Percentiles rank a stretch among this genome's conserved stretches.
phyloP scores from a whole-genome alignment of 1,140 invertebrate species.

The Drosophila arawakana region DNA sequence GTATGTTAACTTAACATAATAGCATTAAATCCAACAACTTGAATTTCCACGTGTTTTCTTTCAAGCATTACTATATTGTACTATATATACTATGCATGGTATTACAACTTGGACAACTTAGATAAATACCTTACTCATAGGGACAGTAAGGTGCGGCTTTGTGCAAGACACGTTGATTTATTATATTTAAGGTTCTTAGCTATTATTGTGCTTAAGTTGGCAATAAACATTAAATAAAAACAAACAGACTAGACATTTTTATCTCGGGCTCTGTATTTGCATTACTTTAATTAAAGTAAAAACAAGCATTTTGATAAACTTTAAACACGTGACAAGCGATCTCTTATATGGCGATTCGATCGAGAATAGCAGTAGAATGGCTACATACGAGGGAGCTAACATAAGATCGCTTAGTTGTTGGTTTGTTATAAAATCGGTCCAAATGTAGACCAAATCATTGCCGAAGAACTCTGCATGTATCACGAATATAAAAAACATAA shows the following conservation, averaged over 20 bases:
- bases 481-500: no score
- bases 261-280: no score
- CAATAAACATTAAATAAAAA: slow-evolving; percentile 41
- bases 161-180: slow-evolving; percentile 41
- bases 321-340: no score
- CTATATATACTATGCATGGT: slow-evolving; percentile 20
- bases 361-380: no score
- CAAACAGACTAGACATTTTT: not conserved
- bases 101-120: slow-evolving; percentile 25
- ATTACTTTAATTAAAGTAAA: no score
- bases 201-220: slow-evolving; percentile 40
- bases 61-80: not conserved
- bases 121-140: slow-evolving; percentile 22
- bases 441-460: no score
- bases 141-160: slow-evolving; percentile 2
- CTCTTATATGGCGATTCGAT: no score
- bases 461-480: no score
- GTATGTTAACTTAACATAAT: slow-evolving; percentile 42
- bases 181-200: slow-evolving; percentile 33
- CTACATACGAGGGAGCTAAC: no score
- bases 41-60: not conserved
- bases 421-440: no score
- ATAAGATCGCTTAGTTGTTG: no score
- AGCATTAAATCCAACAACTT: slow-evolving; percentile 27
- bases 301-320: no score